phyloP scores from a whole-genome alignment of 1,140 invertebrate species.

The Chlorops oryzae region DNA sequence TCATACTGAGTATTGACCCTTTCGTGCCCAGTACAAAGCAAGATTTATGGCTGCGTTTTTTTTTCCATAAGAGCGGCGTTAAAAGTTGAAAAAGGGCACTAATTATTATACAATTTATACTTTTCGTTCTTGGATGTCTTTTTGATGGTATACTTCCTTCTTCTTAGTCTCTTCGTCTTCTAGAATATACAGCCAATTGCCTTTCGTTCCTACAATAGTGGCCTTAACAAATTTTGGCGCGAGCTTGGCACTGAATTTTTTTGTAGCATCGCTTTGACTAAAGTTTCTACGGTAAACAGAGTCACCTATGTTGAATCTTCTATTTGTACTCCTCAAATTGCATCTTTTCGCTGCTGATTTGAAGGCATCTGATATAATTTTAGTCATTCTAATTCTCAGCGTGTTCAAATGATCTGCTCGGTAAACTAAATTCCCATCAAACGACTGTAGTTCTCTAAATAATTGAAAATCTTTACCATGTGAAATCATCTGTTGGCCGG shows the following conservation, averaged over 20 bases:
- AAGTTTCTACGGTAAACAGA: constrained; percentile 4
- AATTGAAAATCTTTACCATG: neutral
- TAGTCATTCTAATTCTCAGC: neutral
- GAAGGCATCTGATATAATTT: neutral
- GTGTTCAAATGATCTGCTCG: neutral
- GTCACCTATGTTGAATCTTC: constrained; percentile 3
- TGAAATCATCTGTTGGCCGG: neutral
- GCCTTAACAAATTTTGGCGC: constrained; percentile 9
- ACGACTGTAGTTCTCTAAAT: neutral
- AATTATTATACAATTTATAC: no score
- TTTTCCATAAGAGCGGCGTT: no score
- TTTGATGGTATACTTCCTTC: constrained; percentile 3
- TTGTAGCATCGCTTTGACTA: neutral
- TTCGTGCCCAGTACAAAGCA: no score
- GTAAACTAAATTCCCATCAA: neutral
- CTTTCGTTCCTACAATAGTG: neutral
- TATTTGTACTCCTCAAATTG: neutral
- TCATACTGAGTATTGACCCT: no score
- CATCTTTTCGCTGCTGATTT: neutral
- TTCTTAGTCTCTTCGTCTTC: constrained; percentile 5
- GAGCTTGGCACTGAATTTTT: constrained; percentile 4
- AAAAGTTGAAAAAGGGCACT: no score
- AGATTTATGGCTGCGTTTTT: no score
- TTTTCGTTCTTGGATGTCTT: no score
- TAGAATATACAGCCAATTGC: constrained; percentile 1